Base-by-base conservation (phyloP, 2,888 invertebrate species). In the Drosophila merina region DNA sequence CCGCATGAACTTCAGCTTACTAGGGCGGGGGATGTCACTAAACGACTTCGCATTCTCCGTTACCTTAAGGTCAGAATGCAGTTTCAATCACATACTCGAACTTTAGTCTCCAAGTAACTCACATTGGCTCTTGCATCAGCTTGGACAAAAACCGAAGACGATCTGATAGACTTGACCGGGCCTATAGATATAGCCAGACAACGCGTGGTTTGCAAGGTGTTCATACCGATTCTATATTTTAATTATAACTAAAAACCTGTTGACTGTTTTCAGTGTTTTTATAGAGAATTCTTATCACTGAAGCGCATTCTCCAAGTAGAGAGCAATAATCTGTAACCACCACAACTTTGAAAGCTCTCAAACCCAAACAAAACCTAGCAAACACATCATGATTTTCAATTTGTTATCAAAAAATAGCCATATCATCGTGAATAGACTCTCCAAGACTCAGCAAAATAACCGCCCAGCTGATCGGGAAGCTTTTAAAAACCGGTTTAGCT, bases 1-100 rank as follows among this genome's bases (percentile, higher is more conserved):
- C 4, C 86, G 63, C 40, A 82, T 26, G 7, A 85, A 75, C 4
- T 58, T 47, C 2, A 69, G 14, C 36, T 66, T 87, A 0, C 59
- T 47, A 0, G 86, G 88, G 0, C 71, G 70, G 0, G 82, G 82
- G n/a, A 82, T 6, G 1, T 79, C 77, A 2, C 49, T 45, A 9
- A 52, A 82, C 0, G 69, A 48, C 0, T 67, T 74, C 9, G 2
- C 25, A 1, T 47, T 47, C 12, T 48, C 63, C 0, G 63, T 0
- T 5, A 14, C 25, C 60, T 60, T 33, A 9, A 0, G 14, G n/a
- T 6, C 9, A 12, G 4, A 4, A 4, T 4, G 25, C 20, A 9
- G 9, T 9, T 42, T 3, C 20, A 8, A 20, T 20, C 8, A 20
- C 1, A 8, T 25, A 1, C 20, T 4, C 14, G 5, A 33, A 14